A percentile compares a stretch with the other conserved stretches of the same genome.
phyloP scores from a whole-genome alignment of 2,888 invertebrate genomes.

The Eremobia ochroleuca region DNA sequence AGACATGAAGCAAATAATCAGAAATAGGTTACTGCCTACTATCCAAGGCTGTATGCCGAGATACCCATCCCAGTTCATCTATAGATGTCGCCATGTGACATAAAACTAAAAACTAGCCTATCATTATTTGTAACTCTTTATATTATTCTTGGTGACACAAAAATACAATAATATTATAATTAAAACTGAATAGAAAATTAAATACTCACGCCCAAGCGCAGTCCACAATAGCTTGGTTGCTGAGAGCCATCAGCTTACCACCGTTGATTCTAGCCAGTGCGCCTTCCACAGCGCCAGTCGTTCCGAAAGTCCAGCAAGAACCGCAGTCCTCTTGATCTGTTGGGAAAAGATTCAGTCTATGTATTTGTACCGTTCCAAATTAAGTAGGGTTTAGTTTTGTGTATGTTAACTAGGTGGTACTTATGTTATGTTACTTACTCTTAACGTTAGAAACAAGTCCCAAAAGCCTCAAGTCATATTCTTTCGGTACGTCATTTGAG shows the following conservation, averaged over 20 bases:
- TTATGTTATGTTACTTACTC: constrained; percentile 70
- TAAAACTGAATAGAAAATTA: background rate
- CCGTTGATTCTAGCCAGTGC: constrained; percentile 80
- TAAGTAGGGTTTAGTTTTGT: background rate
- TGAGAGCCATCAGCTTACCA: constrained; percentile 79
- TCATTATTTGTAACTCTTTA: background rate
- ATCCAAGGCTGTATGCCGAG: background rate
- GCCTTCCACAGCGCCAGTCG: constrained; percentile 82
- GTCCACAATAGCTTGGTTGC: constrained; percentile 83
- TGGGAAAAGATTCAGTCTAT: background rate
- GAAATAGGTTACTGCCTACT: background rate
- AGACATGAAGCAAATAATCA: background rate
- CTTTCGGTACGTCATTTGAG: constrained; percentile 71
- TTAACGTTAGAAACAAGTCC: constrained; percentile 78
- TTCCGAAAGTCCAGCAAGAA: constrained; percentile 83
- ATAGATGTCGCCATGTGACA: background rate
- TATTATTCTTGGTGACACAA: background rate
- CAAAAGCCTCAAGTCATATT: constrained; percentile 77
- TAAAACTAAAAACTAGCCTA: background rate
- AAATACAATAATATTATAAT: background rate
- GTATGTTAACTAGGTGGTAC: background rate
- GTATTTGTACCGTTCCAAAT: background rate
- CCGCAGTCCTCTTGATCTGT: constrained; percentile 82
- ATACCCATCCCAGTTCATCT: background rate
- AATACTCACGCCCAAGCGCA: constrained; percentile 83